Percentiles rank a stretch among this genome's conserved stretches.
Evolutionary conservation across 2,113 vertebrate species (phyloP).

Genomic region (Oreochromis tanganicae): DNA sequence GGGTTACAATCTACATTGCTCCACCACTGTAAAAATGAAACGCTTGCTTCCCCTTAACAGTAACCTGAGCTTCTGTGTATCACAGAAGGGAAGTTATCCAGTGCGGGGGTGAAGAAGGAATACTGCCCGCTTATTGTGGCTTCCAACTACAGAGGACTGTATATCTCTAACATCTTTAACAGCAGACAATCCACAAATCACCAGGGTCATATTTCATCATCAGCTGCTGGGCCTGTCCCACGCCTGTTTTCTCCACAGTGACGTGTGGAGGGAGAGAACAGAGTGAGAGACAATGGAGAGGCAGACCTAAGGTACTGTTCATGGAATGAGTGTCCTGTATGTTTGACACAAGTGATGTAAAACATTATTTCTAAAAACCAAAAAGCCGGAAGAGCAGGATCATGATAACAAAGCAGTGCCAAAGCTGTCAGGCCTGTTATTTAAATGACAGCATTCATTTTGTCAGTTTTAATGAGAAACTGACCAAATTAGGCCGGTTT

Average conservation of each 20-base stretch:
- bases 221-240: conserved; percentile 50
- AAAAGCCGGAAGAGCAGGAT: background rate
- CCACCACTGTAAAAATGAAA: background rate
- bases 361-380: background rate
- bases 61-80: background rate
- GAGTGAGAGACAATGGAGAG: conserved; percentile 2
- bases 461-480: background rate
- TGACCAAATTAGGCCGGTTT: background rate
- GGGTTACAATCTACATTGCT: background rate
- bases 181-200: conserved; percentile 55
- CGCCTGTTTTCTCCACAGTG: conserved; percentile 10
- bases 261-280: background rate
- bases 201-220: conserved; percentile 60
- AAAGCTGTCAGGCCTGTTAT: background rate
- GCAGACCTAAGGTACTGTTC: background rate
- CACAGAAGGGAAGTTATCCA: conserved; percentile 25
- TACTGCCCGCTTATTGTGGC: conserved; percentile 49
- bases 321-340: background rate
- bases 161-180: conserved; percentile 28
- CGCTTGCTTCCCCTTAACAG: background rate
- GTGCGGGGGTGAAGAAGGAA: background rate
- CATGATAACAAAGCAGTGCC: background rate
- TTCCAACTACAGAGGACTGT: conserved; percentile 33
- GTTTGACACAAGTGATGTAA: background rate
- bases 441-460: background rate